Conservation (phyloP, 2,888 invertebrate genomes). For the Tachina fera region DNA sequence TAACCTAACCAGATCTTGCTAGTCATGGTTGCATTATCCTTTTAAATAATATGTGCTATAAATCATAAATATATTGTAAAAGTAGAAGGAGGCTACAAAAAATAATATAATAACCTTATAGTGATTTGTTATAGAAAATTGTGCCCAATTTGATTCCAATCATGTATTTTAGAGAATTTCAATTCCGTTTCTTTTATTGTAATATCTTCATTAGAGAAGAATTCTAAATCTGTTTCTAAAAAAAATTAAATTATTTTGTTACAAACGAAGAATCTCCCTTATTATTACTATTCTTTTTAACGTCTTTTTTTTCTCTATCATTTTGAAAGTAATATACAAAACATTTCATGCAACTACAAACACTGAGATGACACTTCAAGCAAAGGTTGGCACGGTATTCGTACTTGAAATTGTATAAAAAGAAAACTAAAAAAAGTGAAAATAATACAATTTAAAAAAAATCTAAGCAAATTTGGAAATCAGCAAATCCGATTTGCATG, state of each 20-base stretch:
- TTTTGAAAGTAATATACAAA: neutral
- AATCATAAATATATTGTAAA: too few species aligned
- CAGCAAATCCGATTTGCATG: slow-evolving; percentile 82
- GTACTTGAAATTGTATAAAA: neutral
- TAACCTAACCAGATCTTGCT: too few species aligned
- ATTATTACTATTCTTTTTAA: neutral
- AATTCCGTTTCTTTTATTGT: neutral
- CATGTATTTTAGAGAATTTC: neutral
- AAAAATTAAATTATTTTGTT: neutral
- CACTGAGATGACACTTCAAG: slow-evolving; percentile 42
- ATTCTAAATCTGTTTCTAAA: neutral
- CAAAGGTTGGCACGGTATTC: neutral
- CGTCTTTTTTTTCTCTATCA: neutral
- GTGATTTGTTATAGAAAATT: too few species aligned
- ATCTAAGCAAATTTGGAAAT: slow-evolving; percentile 75
- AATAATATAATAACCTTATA: too few species aligned
- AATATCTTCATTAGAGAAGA: neutral
- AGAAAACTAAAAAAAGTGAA: slow-evolving; percentile 12
- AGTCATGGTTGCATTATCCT: too few species aligned
- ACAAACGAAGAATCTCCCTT: neutral
- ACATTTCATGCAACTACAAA: slow-evolving; percentile 26
- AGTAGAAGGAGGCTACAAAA: too few species aligned
- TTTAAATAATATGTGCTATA: too few species aligned
- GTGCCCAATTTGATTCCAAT: neutral
- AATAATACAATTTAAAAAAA: slow-evolving; percentile 35